Evolutionary conservation across 2,797 vertebrate species (phyloP).

Genomic region (Zalophus californianus): DNA sequence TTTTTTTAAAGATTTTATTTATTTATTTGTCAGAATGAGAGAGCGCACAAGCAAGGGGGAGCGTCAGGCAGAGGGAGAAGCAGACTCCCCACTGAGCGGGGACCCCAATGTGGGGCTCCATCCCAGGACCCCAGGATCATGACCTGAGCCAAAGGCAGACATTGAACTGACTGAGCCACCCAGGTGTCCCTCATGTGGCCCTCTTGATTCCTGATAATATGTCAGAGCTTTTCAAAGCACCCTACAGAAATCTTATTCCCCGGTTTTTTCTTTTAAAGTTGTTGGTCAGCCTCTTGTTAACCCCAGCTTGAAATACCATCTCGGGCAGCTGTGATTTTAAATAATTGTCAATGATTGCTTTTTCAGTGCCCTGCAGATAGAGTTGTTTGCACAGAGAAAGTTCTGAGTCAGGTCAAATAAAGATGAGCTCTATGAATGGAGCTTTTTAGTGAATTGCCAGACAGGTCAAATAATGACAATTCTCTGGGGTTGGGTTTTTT

Average conservation of each 20-base stretch:
- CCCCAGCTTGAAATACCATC: neutral
- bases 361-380: neutral
- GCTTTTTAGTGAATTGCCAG: neutral
- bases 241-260: neutral
- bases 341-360: neutral
- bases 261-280: neutral
- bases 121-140: neutral
- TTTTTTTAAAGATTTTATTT: neutral
- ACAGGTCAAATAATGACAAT: neutral
- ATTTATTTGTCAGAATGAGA: neutral
- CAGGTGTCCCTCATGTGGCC: neutral
- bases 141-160: neutral
- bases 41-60: neutral
- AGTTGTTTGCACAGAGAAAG: constrained; percentile 6
- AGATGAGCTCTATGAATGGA: neutral
- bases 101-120: neutral
- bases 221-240: neutral
- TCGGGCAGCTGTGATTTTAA: neutral
- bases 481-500: neutral
- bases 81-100: neutral
- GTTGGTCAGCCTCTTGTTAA: neutral
- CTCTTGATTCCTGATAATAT: neutral
- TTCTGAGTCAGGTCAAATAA: constrained; percentile 6
- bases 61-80: neutral
- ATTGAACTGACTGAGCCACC: neutral